Percentiles rank a stretch among this genome's conserved stretches.
These are phyloP conservation scores for Coluber constrictor DNA, from an alignment of 2,797 vertebrate genomes.

Conservation along the genomic window DNA sequence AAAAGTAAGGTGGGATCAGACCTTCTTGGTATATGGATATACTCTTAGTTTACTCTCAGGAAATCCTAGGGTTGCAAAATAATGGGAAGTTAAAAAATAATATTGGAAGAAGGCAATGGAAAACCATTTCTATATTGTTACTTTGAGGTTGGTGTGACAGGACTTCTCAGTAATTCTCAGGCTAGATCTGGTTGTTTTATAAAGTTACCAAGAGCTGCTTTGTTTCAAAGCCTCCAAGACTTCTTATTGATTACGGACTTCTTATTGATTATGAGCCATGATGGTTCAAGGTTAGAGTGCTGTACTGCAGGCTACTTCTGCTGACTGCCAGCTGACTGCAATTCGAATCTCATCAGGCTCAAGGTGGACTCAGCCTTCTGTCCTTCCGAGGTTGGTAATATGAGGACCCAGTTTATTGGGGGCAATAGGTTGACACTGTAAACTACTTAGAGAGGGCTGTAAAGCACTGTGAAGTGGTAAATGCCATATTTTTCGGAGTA, in stretches of 20 bases:
- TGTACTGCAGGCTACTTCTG: too few relatives aligned
- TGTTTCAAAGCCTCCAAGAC: not conserved
- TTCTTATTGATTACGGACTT: not conserved
- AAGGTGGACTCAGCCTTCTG: too few relatives aligned
- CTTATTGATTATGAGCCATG: too few relatives aligned
- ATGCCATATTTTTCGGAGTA: too few relatives aligned
- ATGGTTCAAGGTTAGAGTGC: too few relatives aligned
- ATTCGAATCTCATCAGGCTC: too few relatives aligned
- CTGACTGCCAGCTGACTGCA: too few relatives aligned
- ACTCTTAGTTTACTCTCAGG: not conserved
- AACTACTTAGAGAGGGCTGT: too few relatives aligned
- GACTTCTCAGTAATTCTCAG: not conserved
- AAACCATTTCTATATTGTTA: not conserved
- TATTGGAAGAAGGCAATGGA: not conserved
- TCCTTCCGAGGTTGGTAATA: too few relatives aligned
- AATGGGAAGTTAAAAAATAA: not conserved
- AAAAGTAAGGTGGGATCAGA: not conserved
- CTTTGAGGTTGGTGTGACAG: not conserved
- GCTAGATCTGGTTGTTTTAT: not conserved
- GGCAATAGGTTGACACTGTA: too few relatives aligned
- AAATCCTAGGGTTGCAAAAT: not conserved
- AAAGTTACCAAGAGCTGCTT: not conserved
- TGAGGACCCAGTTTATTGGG: too few relatives aligned
- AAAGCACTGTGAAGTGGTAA: too few relatives aligned
- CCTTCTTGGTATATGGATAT: not conserved